Conservation (phyloP, 1,140 invertebrate genomes). For the Drosophila murphyi region DNA sequence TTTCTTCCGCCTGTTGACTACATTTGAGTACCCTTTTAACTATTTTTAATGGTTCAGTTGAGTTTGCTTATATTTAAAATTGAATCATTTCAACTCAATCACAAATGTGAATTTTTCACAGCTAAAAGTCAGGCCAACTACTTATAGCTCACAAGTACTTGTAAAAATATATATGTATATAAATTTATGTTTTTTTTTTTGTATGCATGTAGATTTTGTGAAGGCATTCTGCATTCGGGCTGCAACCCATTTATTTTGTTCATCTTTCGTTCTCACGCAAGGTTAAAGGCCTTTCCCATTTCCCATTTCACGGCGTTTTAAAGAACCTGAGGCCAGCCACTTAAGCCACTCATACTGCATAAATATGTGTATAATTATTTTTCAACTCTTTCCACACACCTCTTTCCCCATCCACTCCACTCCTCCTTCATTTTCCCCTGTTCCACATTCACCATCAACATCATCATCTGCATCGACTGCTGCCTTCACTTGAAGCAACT, state of each 20-base stretch:
- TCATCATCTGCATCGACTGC: conserved; percentile 9
- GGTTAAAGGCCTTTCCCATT: conserved; percentile 68
- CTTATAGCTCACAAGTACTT: not conserved
- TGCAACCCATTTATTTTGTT: conserved; percentile 25
- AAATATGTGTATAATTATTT: conserved; percentile 61
- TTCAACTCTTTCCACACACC: conserved; percentile 11
- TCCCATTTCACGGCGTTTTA: conserved; percentile 75
- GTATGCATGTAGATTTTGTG: not conserved
- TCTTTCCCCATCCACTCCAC: not conserved
- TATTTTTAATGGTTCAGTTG: too few relatives aligned
- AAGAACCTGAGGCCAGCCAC: conserved; percentile 29
- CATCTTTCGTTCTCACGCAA: conserved; percentile 20
- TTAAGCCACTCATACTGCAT: conserved; percentile 41
- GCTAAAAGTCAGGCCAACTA: not conserved
- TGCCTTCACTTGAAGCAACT: conserved; percentile 49
- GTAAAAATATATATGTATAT: not conserved
- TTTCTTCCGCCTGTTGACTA: too few relatives aligned
- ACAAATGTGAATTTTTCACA: too few relatives aligned
- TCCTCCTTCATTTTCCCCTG: conserved; percentile 11
- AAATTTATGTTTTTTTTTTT: not conserved
- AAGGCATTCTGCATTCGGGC: not conserved
- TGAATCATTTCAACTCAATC: too few relatives aligned
- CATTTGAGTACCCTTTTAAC: too few relatives aligned
- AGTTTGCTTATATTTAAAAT: too few relatives aligned
- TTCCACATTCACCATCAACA: conserved; percentile 49